Evolutionary conservation across 2,797 vertebrate species (phyloP), one percentile per base, ranked within the genome.

Genomic region (Acanthornis magna): DNA sequence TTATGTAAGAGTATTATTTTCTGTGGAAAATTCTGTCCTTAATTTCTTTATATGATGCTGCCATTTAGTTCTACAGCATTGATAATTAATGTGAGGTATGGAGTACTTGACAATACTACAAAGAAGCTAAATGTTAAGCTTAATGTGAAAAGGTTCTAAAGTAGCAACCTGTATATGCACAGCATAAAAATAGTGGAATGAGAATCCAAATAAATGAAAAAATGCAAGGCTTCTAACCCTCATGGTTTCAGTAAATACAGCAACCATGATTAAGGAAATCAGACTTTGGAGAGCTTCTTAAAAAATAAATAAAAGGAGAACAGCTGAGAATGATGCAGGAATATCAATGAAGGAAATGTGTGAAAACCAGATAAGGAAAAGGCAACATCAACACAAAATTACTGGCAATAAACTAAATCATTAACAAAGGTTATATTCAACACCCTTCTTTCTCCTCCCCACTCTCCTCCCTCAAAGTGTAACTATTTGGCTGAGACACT

Each of bases 331-430:
- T 81, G 51, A 73, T 88, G n/a, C 16, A 72, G 43, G 85, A 95
- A 94, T 95, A 86, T 84, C 80, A 94, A 53, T 91, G 88, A 94
- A 84, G 62, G 40, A 95, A 94, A 95, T 73, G 80, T 95, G 91
- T 91, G 82, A 90, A 93, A 95, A 91, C 20, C 63, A 86, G 95
- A 91, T 93, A 95, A 95, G 85, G 63, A 80, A 91, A 90, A 90
- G 27, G 43, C 62, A 86, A 54, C 38, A 90, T 57, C 51, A 85
- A 81, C 62, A 76, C 16, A 51, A 86, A 95, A 93, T 84, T 88
- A 79, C 81, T 94, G 32, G 27, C 71, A 88, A 93, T 68, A 91
- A 95, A 88, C 8, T 50, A 83, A 90, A 75, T 78, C 22, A 78
- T 81, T 80, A 91, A 36, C 25, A 88, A 92, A 83, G 50, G 79